A percentile compares a stretch with the other conserved stretches of the same genome.
phyloP scores from a whole-genome alignment of 1,140 invertebrate species.

The Thaumetopoea pityocampa region DNA sequence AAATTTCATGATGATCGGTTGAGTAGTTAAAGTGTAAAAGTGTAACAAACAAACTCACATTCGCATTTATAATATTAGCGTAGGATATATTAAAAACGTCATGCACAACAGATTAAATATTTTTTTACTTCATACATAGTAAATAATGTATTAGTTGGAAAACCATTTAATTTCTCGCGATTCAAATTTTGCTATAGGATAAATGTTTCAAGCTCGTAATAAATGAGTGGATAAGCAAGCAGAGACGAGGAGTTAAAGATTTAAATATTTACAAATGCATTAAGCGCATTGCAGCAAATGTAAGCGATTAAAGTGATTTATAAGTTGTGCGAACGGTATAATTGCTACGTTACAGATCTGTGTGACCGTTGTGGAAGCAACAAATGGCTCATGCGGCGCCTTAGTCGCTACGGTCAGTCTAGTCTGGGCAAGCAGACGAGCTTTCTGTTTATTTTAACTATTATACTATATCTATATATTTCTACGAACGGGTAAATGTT shows the following conservation, averaged over 20 bases:
- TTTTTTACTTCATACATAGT: no score
- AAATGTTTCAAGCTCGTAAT: neutral
- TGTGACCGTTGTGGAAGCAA: conserved; percentile 24
- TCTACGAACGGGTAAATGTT: conserved; percentile 4
- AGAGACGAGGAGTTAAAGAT: conserved; percentile 22
- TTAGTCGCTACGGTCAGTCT: conserved; percentile 9
- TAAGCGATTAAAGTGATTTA: conserved; percentile 56
- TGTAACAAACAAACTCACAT: no score
- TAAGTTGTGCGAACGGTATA: conserved; percentile 39
- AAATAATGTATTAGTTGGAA: no score
- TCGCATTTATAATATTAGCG: no score
- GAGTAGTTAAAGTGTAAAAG: no score
- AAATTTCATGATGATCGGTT: no score
- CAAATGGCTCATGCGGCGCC: conserved; percentile 23
- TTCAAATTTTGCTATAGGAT: no score
- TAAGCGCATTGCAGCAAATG: conserved; percentile 49
- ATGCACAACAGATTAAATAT: no score
- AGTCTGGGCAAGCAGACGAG: neutral
- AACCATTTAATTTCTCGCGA: no score
- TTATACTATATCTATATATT: neutral
- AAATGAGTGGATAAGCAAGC: no score
- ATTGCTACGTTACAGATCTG: conserved; percentile 36
- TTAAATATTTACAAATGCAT: conserved; percentile 17
- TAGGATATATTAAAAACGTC: no score
- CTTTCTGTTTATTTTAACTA: neutral